Base-by-base conservation (phyloP, 1,140 invertebrate species). In the Drosophila persimilis region DNA sequence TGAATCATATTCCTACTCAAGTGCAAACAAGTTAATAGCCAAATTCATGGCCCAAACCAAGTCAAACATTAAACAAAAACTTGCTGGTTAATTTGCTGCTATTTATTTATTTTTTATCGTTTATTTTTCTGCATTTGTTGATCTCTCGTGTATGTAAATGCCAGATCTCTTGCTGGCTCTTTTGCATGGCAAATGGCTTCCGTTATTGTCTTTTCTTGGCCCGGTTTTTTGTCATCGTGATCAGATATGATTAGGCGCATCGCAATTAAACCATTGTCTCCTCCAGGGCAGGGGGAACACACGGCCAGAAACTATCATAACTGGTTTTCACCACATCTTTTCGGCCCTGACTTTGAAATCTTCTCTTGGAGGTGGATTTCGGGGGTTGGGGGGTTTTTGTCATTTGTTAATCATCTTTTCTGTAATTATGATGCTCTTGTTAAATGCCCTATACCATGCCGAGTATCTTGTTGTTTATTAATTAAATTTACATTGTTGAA, bases 151-250 rank as follows among this genome's bases (percentile, higher is more conserved):
- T 74, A 84, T 84, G 72, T 76, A 84, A 79, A 84, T 84, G 62
- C 44, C 70, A 1, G 6, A 1, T 29, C 43, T 41, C 8, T 58
- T 29, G 48, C 47, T 52, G 20, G 62, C 62, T 45, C 47, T 58
- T 54, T 75, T 83, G 74, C 65, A 75, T 83, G 75, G 59, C 62
- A 58, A 74, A 79, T 51, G 52, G 75, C 80, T 84, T 84, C 80
- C 80, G 80, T 59, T 72, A 48, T 69, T 70, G 60, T 63, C 53
- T 55, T 51, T 72, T 20, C 53, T 79, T 73, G 46, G 46, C 73
- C 77, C 74, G 62, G 41, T 61, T 77, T 71, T 61, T 71, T 61
- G 15, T 26, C 45, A 53, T 39, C 54, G 46, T 56, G 53, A 45
- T 52, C 53, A 24, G 22, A 39, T 44, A 8, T 35, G 13, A 29